A percentile compares a stretch with the other conserved stretches of the same genome.
These are phyloP conservation scores for Nesoenas mayeri DNA, from an alignment of 2,113 vertebrate species.

Conservation along the genomic window DNA sequence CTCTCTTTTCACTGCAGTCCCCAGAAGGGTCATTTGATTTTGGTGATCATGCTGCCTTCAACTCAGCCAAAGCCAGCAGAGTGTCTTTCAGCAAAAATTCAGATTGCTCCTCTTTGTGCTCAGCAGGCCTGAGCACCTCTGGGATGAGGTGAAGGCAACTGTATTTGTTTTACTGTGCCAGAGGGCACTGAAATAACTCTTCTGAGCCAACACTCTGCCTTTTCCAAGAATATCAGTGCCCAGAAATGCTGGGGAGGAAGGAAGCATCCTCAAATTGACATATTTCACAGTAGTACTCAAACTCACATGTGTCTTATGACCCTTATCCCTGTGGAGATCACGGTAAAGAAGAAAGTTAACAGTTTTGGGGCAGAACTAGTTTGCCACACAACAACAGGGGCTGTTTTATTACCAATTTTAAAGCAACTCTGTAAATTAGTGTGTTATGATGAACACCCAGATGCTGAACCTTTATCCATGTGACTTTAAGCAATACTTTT, in stretches of 20 bases:
- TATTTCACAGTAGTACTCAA: neutral
- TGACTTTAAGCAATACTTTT: neutral
- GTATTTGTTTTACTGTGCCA: neutral
- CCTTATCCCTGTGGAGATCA: neutral
- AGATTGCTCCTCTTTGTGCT: neutral
- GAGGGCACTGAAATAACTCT: neutral
- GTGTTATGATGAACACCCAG: neutral
- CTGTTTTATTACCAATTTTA: neutral
- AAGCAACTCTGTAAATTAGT: neutral
- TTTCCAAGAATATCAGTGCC: neutral
- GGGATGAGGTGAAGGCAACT: neutral
- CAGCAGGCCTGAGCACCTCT: accelerated
- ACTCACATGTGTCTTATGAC: neutral
- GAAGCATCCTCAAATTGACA: neutral
- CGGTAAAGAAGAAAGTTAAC: neutral
- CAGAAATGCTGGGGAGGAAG: neutral
- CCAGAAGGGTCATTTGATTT: neutral
- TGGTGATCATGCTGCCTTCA: neutral
- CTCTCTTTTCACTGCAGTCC: neutral
- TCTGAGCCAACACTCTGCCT: neutral
- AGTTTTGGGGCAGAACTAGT: neutral
- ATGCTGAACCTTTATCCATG: neutral
- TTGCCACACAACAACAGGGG: neutral
- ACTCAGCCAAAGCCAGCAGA: neutral
- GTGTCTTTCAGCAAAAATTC: neutral